phyloP scores from a whole-genome alignment of 1,140 invertebrate genomes.

The Ceratosolen solmsi region DNA sequence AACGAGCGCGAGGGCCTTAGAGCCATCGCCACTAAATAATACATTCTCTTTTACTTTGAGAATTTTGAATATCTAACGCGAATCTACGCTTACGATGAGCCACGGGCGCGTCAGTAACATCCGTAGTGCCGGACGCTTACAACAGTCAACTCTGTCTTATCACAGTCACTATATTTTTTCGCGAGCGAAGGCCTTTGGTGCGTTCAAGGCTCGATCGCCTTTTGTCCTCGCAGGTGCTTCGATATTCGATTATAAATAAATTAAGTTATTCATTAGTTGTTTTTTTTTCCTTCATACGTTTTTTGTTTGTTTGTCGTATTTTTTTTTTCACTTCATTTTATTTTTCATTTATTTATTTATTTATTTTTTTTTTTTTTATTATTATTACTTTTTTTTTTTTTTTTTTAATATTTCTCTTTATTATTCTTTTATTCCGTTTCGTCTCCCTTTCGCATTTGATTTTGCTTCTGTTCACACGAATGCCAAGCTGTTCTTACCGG shows the following conservation, averaged over 20 bases:
- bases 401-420: too few relatives aligned
- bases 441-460: neutral
- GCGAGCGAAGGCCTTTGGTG: neutral
- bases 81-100: neutral
- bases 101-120: neutral
- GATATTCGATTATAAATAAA: too few relatives aligned
- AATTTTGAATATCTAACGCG: neutral
- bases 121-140: neutral
- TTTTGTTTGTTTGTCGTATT: too few relatives aligned
- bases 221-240: neutral
- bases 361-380: too few relatives aligned
- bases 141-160: conserved; percentile 1
- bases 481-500: neutral
- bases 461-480: neutral
- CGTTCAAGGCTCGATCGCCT: conserved; percentile 5
- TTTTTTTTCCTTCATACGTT: too few relatives aligned
- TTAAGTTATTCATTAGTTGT: too few relatives aligned
- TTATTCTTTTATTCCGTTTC: too few relatives aligned
- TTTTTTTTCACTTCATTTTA: too few relatives aligned
- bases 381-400: too few relatives aligned
- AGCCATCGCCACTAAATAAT: neutral
- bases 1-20: neutral
- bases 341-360: too few relatives aligned
- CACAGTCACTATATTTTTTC: neutral
- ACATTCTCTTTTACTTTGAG: neutral